Conservation (phyloP, 2,113 vertebrate genomes). For the Lepisosteus osseus region DNA sequence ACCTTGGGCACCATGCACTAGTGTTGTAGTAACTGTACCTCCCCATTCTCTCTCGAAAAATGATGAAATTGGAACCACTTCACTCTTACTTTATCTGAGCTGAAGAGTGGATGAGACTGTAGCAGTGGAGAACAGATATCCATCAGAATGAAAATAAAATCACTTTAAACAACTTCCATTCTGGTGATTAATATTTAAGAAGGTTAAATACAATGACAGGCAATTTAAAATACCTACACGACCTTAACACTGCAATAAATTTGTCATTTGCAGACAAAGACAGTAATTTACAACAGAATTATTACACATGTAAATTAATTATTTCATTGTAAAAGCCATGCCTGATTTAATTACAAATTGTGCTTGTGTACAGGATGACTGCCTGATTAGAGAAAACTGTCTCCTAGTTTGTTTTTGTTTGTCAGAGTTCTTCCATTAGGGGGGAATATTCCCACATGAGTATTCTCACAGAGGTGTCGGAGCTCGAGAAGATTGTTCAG, state of each 20-base stretch:
- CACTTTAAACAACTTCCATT: background rate
- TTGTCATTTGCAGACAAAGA: conserved; percentile 37
- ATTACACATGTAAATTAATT: conserved; percentile 12
- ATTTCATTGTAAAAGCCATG: conserved; percentile 30
- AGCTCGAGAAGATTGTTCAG: conserved; percentile 10
- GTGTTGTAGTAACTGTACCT: background rate
- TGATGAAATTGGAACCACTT: background rate
- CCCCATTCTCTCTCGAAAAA: background rate
- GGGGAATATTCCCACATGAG: conserved; percentile 15
- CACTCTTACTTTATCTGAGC: background rate
- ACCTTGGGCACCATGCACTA: conserved; percentile 2
- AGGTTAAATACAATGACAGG: conserved; percentile 17
- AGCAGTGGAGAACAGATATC: conserved; percentile 6
- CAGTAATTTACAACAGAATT: conserved; percentile 35
- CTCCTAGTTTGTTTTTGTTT: conserved; percentile 21
- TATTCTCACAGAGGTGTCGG: conserved; percentile 5
- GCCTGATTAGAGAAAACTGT: conserved; percentile 25
- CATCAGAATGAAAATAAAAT: conserved; percentile 3
- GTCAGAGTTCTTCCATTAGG: conserved; percentile 5
- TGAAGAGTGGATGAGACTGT: background rate
- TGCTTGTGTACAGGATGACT: conserved; percentile 31
- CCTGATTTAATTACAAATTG: conserved; percentile 35
- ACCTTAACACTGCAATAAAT: conserved; percentile 33
- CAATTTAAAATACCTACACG: conserved; percentile 32
- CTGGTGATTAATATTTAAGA: conserved; percentile 19